Evolutionary conservation across 2,888 invertebrate genomes (phyloP).

Genomic region (Apamea crenata): DNA sequence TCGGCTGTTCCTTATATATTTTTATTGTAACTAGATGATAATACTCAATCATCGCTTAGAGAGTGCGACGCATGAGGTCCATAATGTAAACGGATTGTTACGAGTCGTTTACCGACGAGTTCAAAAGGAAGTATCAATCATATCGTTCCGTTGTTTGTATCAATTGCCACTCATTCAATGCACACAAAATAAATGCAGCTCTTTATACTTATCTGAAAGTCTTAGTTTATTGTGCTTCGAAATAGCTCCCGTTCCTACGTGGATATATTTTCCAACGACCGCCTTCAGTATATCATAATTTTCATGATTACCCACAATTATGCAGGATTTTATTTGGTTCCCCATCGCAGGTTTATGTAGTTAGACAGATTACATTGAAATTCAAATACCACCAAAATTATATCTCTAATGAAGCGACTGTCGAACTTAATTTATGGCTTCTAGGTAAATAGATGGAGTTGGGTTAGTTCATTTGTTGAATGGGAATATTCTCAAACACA

Average conservation of each 20-base stretch:
- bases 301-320: background rate
- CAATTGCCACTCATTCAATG: constrained; percentile 30
- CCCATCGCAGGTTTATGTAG: background rate
- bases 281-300: background rate
- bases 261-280: background rate
- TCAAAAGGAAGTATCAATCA: constrained; percentile 51
- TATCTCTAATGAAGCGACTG: background rate
- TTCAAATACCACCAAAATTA: background rate
- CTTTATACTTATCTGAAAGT: background rate
- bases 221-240: background rate
- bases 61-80: constrained; percentile 18
- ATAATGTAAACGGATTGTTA: constrained; percentile 23
- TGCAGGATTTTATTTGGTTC: background rate
- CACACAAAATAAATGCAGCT: constrained; percentile 20
- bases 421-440: background rate
- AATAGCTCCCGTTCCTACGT: background rate
- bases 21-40: background rate
- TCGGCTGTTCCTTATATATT: background rate
- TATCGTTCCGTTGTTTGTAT: constrained; percentile 37
- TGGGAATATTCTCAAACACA: background rate
- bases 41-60: constrained; percentile 14
- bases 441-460: background rate
- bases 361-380: background rate
- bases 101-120: constrained; percentile 19
- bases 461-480: background rate